Conservation (phyloP, 2,888 invertebrate species). For the Salticus scenicus region DNA sequence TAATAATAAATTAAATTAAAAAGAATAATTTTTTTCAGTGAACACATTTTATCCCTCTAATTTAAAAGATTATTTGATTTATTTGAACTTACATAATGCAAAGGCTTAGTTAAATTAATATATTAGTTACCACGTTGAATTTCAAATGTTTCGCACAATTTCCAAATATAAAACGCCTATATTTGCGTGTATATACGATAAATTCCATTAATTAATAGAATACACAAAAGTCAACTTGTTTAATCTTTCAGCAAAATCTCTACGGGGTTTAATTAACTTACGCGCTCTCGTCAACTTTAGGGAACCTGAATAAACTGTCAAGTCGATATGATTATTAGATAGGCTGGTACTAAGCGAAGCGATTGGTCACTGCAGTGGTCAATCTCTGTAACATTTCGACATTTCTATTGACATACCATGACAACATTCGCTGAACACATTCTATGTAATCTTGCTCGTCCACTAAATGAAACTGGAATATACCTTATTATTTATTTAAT, state of each 20-base stretch:
- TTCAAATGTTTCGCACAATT: too few relatives aligned
- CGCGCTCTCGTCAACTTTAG: background rate
- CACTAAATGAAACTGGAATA: background rate
- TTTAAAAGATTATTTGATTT: too few relatives aligned
- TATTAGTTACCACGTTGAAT: too few relatives aligned
- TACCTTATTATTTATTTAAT: background rate
- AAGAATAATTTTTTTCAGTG: too few relatives aligned
- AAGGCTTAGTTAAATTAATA: too few relatives aligned
- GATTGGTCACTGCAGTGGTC: background rate
- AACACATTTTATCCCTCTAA: too few relatives aligned
- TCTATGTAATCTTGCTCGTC: background rate
- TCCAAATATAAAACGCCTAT: too few relatives aligned
- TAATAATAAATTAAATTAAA: too few relatives aligned
- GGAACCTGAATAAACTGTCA: background rate
- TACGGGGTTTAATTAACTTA: background rate
- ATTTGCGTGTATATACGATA: too few relatives aligned
- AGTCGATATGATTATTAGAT: background rate
- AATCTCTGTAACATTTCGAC: background rate
- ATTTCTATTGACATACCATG: background rate
- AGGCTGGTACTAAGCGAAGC: background rate
- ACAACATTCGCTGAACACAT: background rate
- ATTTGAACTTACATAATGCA: too few relatives aligned
- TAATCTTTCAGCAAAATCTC: background rate
- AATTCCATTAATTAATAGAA: too few relatives aligned
- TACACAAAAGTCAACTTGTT: background rate